Conservation (phyloP, 2,797 vertebrate species). For the Danio kyathit region DNA sequence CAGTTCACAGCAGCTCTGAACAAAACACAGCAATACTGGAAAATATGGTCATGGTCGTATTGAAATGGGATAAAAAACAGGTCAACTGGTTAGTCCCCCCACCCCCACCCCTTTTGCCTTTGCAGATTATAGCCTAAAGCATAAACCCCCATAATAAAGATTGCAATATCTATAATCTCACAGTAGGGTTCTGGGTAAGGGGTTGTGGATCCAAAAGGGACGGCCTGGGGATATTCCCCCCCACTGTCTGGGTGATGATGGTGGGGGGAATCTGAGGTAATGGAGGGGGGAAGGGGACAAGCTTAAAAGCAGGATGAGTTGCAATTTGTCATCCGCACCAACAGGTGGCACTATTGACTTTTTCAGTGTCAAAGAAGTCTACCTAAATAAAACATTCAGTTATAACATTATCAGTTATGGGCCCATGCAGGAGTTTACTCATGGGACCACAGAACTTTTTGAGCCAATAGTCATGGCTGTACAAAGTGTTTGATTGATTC, state of each 20-base stretch:
- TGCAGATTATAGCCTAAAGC: constrained; percentile 66
- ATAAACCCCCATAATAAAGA: constrained; percentile 67
- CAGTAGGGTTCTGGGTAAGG: constrained; percentile 55
- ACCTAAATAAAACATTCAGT: neutral
- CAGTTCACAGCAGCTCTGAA: constrained; percentile 27
- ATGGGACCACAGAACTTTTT: neutral
- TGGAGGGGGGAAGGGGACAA: neutral
- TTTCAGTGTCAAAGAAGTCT: neutral
- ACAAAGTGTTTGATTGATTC: neutral
- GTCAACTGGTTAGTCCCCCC: constrained; percentile 56
- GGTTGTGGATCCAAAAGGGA: constrained; percentile 25
- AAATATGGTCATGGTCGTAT: constrained; percentile 45
- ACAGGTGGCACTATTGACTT: neutral
- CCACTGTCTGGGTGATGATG: constrained; percentile 24
- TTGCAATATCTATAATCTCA: constrained; percentile 64
- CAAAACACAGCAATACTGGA: constrained; percentile 33
- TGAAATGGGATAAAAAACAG: constrained; percentile 58
- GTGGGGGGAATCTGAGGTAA: neutral
- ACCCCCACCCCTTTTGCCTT: constrained; percentile 34
- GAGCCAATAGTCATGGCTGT: neutral
- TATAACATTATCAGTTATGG: neutral
- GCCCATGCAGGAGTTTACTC: neutral
- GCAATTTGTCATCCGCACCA: neutral
- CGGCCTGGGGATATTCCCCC: constrained; percentile 18
- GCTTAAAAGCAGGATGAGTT: neutral